Evolutionary conservation across 2,888 invertebrate genomes (phyloP).

Genomic region (Ptychoptera albimana): DNA sequence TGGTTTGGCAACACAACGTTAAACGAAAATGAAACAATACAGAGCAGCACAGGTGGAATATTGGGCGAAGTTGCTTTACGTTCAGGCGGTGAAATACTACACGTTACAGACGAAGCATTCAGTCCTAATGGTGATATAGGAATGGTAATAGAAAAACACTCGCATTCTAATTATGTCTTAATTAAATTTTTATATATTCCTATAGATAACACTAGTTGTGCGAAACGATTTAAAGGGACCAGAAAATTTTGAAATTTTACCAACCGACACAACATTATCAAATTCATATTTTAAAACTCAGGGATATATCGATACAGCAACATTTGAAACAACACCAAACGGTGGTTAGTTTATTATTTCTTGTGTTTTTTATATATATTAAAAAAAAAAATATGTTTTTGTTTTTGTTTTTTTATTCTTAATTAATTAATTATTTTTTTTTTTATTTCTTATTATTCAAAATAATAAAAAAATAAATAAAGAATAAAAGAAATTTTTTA

Average conservation of each 20-base stretch:
- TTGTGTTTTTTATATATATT: too few relatives aligned
- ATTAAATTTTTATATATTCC: not conserved
- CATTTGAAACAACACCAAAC: slow-evolving; percentile 27
- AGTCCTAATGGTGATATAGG: slow-evolving; percentile 27
- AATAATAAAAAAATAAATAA: too few relatives aligned
- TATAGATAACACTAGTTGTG: too few relatives aligned
- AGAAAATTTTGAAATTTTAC: slow-evolving; percentile 23
- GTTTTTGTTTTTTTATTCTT: too few relatives aligned
- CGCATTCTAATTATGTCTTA: not conserved
- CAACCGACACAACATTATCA: slow-evolving; percentile 26
- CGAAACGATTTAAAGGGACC: slow-evolving; percentile 9
- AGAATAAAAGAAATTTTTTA: too few relatives aligned
- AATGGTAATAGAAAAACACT: slow-evolving; percentile 11
- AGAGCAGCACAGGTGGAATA: slow-evolving; percentile 23
- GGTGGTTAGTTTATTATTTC: slow-evolving; percentile 28
- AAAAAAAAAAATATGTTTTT: too few relatives aligned
- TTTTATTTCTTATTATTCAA: too few relatives aligned
- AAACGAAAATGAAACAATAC: slow-evolving; percentile 28
- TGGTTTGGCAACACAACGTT: slow-evolving; percentile 32
- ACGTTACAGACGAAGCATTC: slow-evolving; percentile 25
- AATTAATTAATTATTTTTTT: too few relatives aligned
- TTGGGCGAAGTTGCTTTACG: slow-evolving; percentile 30
- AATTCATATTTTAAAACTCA: slow-evolving; percentile 28
- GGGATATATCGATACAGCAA: slow-evolving; percentile 24
- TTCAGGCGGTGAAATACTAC: slow-evolving; percentile 32